Conservation (phyloP, 2,888 invertebrate species). For the Tenthredo distinguenda region DNA sequence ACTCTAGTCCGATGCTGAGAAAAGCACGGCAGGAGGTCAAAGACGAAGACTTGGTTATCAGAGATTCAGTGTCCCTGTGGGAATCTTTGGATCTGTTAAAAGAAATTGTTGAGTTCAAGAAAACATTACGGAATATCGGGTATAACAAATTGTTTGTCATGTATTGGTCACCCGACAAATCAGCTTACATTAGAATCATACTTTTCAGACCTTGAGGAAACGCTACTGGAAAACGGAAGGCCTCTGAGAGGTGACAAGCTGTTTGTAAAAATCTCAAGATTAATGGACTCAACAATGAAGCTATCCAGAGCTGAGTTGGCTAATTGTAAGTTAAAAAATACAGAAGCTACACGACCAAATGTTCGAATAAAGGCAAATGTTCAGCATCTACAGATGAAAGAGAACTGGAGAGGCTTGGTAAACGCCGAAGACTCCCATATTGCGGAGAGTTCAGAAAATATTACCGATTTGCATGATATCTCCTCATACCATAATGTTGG, state of each 20-base stretch:
- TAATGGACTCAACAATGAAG: conserved; percentile 13
- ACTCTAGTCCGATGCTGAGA: too few relatives aligned
- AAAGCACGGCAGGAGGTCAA: too few relatives aligned
- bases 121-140: too few relatives aligned
- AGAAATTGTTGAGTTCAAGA: too few relatives aligned
- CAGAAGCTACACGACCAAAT: background rate
- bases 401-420: conserved; percentile 18
- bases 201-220: conserved; percentile 18
- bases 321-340: background rate
- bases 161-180: too few relatives aligned
- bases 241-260: conserved; percentile 26
- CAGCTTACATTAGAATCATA: conserved; percentile 3
- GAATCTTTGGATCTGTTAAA: too few relatives aligned
- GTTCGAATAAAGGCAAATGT: background rate
- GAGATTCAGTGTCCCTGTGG: too few relatives aligned
- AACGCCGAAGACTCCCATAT: background rate
- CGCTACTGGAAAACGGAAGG: conserved; percentile 16
- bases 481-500: background rate
- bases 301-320: conserved; percentile 21
- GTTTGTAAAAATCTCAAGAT: conserved; percentile 24
- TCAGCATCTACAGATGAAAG: background rate
- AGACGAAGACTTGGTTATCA: too few relatives aligned
- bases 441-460: background rate
- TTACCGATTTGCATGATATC: background rate
- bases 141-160: too few relatives aligned